Conservation (phyloP, 2,888 invertebrate species). For the Lapara coniferarum region DNA sequence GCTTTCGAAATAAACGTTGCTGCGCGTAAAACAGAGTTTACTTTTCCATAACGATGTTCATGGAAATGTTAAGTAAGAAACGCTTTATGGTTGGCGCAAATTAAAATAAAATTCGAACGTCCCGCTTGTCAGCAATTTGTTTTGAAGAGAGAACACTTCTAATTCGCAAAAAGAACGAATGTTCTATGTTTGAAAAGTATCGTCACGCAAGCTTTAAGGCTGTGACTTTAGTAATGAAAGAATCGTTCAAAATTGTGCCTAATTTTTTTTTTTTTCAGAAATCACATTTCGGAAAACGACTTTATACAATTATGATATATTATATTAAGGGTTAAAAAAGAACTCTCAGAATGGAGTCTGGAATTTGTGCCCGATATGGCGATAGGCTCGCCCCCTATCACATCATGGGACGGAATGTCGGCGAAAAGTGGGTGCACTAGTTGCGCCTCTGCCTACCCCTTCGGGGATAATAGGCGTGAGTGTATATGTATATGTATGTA, state of each 20-base stretch:
- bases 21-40: constrained; percentile 29
- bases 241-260: background rate
- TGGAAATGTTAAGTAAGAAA: constrained; percentile 35
- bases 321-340: background rate
- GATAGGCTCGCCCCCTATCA: too few species aligned
- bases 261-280: too few species aligned
- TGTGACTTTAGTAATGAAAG: constrained; percentile 34
- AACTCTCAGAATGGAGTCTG: too few species aligned
- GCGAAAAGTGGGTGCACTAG: too few species aligned
- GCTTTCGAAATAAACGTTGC: constrained; percentile 42
- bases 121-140: constrained; percentile 83
- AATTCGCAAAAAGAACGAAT: constrained; percentile 80
- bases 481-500: too few species aligned
- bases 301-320: too few species aligned
- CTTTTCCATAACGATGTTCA: constrained; percentile 30
- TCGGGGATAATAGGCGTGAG: too few species aligned
- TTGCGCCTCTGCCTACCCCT: too few species aligned
- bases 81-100: constrained; percentile 63
- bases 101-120: constrained; percentile 75
- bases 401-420: too few species aligned
- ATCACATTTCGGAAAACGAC: too few species aligned
- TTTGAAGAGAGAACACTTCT: constrained; percentile 81
- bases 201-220: constrained; percentile 75
- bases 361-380: too few species aligned
- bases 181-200: constrained; percentile 79